A percentile compares a stretch with the other conserved stretches of the same genome.
Evolutionary conservation across 2,113 vertebrate genomes (phyloP).

Genomic region (Protomyctophum bolini): DNA sequence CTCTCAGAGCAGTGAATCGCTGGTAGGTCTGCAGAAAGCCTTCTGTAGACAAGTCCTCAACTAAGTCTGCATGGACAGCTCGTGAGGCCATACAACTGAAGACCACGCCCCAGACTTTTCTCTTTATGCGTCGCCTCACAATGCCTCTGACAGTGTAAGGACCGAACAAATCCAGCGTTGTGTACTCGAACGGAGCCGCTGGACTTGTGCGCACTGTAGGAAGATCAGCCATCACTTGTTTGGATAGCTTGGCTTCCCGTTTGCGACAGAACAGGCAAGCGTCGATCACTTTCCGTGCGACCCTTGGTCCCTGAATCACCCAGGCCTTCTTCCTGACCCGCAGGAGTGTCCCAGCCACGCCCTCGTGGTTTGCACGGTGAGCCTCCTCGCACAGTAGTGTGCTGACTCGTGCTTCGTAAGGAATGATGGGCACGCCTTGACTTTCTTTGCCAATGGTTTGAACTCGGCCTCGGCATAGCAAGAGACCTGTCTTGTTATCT

Average conservation of each 20-base stretch:
- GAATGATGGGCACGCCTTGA: constrained; percentile 26
- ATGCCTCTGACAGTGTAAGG: constrained; percentile 32
- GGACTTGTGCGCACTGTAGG: background rate
- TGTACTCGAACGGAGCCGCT: constrained; percentile 29
- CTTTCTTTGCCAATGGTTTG: constrained; percentile 20
- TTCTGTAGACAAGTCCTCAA: constrained; percentile 24
- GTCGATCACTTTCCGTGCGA: too few species aligned
- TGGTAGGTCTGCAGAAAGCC: constrained; percentile 32
- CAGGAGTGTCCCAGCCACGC: too few species aligned
- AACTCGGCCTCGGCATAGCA: constrained; percentile 35
- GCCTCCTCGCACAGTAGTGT: constrained; percentile 21
- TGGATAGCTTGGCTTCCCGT: too few species aligned
- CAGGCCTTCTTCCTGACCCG: too few species aligned
- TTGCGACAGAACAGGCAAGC: too few species aligned
- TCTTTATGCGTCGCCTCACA: constrained; percentile 16
- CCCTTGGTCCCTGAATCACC: too few species aligned
- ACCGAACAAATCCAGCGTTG: constrained; percentile 31
- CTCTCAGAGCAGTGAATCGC: too few species aligned
- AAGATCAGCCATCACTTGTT: constrained; percentile 25
- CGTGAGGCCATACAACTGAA: constrained; percentile 34
- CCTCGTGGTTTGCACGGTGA: constrained; percentile 21
- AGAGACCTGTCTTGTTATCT: constrained; percentile 18
- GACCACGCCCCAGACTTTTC: constrained; percentile 34
- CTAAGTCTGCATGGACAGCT: constrained; percentile 24
- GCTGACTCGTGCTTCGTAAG: constrained; percentile 9